These are phyloP conservation scores for Chydorus sphaericus DNA, from an alignment of 2,888 invertebrate genomes.

Conservation along the genomic window DNA sequence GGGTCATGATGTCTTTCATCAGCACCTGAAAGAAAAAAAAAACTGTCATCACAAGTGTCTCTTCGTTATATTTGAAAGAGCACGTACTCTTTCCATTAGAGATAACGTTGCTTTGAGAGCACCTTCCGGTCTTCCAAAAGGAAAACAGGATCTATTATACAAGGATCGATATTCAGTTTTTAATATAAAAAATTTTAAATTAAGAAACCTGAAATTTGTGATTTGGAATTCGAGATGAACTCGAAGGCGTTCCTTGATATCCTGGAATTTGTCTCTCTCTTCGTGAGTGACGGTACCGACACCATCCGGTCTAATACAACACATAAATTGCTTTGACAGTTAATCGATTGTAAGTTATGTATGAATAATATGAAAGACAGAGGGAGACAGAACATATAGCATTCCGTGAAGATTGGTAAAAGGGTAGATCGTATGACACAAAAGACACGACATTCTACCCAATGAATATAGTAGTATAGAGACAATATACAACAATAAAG, in stretches of 20 bases:
- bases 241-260: slow-evolving; percentile 87
- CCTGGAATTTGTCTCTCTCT: slow-evolving; percentile 94
- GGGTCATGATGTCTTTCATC: slow-evolving; percentile 98
- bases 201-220: slow-evolving; percentile 82
- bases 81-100: slow-evolving; percentile 63
- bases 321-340: too few relatives aligned
- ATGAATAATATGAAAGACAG: neutral
- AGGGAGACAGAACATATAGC: neutral
- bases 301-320: slow-evolving; percentile 89
- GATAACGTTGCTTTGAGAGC: slow-evolving; percentile 92
- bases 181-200: neutral
- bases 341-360: neutral
- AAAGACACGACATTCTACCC: too few relatives aligned
- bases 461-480: neutral
- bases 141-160: slow-evolving; percentile 72
- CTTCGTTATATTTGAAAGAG: neutral
- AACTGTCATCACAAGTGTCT: neutral
- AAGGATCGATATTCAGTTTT: neutral
- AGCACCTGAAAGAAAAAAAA: slow-evolving; percentile 45
- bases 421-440: neutral
- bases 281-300: slow-evolving; percentile 96
- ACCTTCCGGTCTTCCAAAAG: slow-evolving; percentile 97
- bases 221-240: slow-evolving; percentile 92
- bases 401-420: neutral
- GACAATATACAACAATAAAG: neutral